A percentile compares a stretch with the other conserved stretches of the same genome.
phyloP scores from a whole-genome alignment of 2,113 vertebrate genomes.

The Conger conger region DNA sequence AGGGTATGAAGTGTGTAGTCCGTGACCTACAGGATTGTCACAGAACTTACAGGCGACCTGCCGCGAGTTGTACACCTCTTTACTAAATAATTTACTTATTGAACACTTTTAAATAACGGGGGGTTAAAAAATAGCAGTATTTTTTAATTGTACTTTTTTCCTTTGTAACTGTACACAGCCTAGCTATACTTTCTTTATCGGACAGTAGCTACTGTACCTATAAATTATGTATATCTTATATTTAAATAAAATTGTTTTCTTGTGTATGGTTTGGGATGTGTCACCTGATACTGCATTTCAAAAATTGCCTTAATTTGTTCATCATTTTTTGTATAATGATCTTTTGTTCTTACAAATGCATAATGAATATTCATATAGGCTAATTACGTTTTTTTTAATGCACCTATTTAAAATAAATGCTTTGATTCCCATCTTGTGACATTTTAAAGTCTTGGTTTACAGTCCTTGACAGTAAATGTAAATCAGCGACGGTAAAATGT shows the following conservation, averaged over 20 bases:
- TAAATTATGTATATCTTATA: slow-evolving; percentile 50
- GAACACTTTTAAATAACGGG: slow-evolving; percentile 21
- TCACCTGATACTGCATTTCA: background rate
- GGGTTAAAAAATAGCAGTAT: slow-evolving; percentile 19
- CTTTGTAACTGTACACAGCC: slow-evolving; percentile 41
- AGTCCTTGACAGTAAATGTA: no score
- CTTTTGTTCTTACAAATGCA: background rate
- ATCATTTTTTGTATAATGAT: background rate
- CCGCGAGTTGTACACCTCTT: slow-evolving; percentile 10
- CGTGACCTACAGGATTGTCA: slow-evolving; percentile 1
- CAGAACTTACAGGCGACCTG: background rate
- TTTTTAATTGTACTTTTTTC: slow-evolving; percentile 48
- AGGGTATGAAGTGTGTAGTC: background rate
- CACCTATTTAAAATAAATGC: background rate
- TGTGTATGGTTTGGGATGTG: slow-evolving; percentile 34
- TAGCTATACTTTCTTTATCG: slow-evolving; percentile 44
- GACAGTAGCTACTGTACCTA: slow-evolving; percentile 41
- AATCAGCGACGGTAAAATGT: no score
- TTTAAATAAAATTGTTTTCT: slow-evolving; percentile 55
- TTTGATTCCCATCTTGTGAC: background rate
- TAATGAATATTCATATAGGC: background rate
- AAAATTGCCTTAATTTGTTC: background rate
- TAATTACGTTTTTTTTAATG: background rate
- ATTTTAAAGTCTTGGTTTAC: no score
- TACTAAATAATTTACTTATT: slow-evolving; percentile 24